These are phyloP conservation scores for Perccottus glenii DNA, from an alignment of 2,113 vertebrate species.

Conservation along the genomic window DNA sequence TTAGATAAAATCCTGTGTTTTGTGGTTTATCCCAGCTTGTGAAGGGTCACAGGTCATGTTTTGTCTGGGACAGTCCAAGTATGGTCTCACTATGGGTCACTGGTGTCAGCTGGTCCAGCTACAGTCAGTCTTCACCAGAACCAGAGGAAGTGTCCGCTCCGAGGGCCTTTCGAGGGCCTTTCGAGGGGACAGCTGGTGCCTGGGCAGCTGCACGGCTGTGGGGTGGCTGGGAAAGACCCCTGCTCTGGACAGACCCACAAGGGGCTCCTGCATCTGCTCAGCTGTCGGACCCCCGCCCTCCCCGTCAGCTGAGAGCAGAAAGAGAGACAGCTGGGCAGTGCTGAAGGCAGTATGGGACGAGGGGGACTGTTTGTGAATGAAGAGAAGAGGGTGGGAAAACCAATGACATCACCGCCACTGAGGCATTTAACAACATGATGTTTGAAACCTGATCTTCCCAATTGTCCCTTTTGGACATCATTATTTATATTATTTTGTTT, in stretches of 20 bases:
- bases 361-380: conserved; percentile 37
- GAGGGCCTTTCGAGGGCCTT: too few species aligned
- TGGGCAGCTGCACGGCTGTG: conserved; percentile 71
- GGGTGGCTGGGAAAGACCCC: conserved; percentile 73
- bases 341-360: conserved; percentile 35
- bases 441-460: neutral
- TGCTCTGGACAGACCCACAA: conserved; percentile 54
- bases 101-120: conserved; percentile 54
- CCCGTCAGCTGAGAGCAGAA: conserved; percentile 75
- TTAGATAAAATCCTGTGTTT: neutral
- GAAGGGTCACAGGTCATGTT: conserved; percentile 50
- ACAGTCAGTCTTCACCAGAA: conserved; percentile 28
- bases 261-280: conserved; percentile 75
- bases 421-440: conserved; percentile 33
- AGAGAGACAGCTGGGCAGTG: conserved; percentile 75
- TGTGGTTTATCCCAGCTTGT: neutral
- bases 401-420: conserved; percentile 54
- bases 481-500: too few species aligned
- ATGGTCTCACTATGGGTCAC: neutral
- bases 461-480: too few species aligned
- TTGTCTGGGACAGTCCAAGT: conserved; percentile 22
- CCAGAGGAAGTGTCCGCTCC: conserved; percentile 46
- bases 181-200: conserved; percentile 72
- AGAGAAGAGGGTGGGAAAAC: conserved; percentile 23
- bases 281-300: conserved; percentile 52